Evolutionary conservation across 2,113 vertebrate genomes (phyloP).

Genomic region (Struthio camelus): DNA sequence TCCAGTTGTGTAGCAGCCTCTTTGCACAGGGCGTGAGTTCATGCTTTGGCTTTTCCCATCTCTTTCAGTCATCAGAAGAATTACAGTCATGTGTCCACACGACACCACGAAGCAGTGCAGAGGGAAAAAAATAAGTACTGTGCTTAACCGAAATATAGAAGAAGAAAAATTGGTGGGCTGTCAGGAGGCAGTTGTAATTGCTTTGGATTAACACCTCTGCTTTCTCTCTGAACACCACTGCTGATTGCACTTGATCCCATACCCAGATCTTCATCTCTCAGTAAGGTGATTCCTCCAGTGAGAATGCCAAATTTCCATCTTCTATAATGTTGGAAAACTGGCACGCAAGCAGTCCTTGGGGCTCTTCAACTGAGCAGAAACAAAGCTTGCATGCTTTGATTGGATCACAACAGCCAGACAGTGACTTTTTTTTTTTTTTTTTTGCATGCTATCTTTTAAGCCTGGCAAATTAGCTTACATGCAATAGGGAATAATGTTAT

Average conservation of each 20-base stretch:
- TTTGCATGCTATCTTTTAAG: background rate
- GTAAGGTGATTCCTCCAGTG: background rate
- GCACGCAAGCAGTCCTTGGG: background rate
- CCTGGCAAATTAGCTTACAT: background rate
- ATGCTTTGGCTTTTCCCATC: background rate
- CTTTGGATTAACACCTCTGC: conserved; percentile 3
- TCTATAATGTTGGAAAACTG: background rate
- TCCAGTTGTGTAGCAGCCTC: background rate
- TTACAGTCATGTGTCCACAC: background rate
- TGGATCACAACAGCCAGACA: background rate
- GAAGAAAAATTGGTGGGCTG: conserved; percentile 24
- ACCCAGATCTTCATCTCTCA: background rate
- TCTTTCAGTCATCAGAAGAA: background rate
- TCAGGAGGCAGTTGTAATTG: background rate
- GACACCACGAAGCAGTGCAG: background rate
- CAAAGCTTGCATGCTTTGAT: background rate
- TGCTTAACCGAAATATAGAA: background rate
- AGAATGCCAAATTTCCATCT: background rate
- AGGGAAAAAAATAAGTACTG: background rate
- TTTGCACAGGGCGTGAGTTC: background rate
- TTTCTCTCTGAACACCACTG: background rate
- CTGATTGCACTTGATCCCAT: background rate
- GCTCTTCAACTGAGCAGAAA: background rate
- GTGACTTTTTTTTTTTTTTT: background rate
- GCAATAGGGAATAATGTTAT: background rate